Evolutionary conservation across 2,797 vertebrate genomes (phyloP).

Genomic region (Manis javanica): DNA sequence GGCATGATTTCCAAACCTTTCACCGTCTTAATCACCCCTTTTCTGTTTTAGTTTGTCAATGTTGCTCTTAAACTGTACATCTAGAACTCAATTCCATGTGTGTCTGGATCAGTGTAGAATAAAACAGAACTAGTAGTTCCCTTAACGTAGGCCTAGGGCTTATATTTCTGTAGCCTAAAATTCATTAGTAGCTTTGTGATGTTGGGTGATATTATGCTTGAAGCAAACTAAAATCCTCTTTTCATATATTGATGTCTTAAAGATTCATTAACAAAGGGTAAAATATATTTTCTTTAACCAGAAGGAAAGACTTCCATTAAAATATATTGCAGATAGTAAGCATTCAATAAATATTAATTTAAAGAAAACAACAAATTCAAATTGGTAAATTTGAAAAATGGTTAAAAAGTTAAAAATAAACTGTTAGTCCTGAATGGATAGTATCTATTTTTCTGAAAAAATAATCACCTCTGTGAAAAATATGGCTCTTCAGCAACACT

Average conservation of each 20-base stretch:
- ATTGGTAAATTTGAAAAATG: slow-evolving; percentile 20
- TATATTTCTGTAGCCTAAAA: neutral
- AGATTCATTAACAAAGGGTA: neutral
- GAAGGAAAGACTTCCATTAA: slow-evolving; percentile 35
- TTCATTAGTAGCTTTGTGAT: neutral
- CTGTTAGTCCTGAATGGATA: neutral
- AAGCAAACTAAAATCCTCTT: neutral
- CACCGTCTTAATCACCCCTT: neutral
- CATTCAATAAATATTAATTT: neutral
- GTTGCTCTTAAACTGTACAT: neutral
- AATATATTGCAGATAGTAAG: neutral
- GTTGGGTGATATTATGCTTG: neutral
- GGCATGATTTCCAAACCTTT: neutral
- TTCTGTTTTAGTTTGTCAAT: neutral
- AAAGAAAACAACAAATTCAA: neutral
- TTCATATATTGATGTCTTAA: neutral
- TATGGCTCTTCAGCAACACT: neutral
- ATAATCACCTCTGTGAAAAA: neutral
- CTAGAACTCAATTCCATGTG: neutral
- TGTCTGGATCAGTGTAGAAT: neutral
- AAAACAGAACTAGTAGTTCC: neutral
- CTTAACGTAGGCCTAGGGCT: neutral
- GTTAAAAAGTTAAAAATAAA: neutral
- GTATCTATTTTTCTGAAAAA: slow-evolving; percentile 23
- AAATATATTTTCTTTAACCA: slow-evolving; percentile 35